Evolutionary conservation across 2,113 vertebrate species (phyloP).

Genomic region (Trogon melanurus): DNA sequence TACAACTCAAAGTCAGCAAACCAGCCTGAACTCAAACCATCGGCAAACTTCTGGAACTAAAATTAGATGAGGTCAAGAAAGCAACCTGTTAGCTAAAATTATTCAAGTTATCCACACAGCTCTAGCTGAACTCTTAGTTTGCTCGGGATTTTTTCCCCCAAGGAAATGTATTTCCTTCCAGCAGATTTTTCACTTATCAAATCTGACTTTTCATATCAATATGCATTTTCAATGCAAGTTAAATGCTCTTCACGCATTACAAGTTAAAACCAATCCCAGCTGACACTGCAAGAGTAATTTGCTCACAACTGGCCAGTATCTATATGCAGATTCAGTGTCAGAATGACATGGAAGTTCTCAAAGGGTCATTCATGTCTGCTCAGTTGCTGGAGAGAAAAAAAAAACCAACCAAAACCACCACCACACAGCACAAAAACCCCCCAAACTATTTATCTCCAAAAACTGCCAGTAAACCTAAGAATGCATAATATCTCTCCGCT

Average conservation of each 20-base stretch:
- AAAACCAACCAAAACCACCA: no score
- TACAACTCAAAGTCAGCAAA: background rate
- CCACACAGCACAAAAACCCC: no score
- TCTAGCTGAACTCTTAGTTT: background rate
- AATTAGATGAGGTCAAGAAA: background rate
- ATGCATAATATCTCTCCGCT: background rate
- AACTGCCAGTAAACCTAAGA: background rate
- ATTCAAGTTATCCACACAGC: background rate
- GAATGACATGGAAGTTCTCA: background rate
- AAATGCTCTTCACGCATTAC: background rate
- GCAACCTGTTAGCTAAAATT: background rate
- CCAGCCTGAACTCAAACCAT: slow-evolving; percentile 2
- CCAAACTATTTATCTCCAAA: background rate
- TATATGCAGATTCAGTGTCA: background rate
- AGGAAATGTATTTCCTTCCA: background rate
- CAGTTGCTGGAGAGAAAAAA: background rate
- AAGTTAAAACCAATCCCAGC: background rate
- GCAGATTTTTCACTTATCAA: background rate
- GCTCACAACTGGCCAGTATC: background rate
- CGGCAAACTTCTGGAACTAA: slow-evolving; percentile 9
- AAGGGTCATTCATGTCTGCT: background rate
- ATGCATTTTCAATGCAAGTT: background rate
- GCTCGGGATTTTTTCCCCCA: background rate
- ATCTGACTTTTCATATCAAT: background rate
- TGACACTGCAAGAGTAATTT: background rate